A percentile compares a stretch with the other conserved stretches of the same genome.
phyloP scores from a whole-genome alignment of 1,140 invertebrate genomes.

The Euglossa dilemma region DNA sequence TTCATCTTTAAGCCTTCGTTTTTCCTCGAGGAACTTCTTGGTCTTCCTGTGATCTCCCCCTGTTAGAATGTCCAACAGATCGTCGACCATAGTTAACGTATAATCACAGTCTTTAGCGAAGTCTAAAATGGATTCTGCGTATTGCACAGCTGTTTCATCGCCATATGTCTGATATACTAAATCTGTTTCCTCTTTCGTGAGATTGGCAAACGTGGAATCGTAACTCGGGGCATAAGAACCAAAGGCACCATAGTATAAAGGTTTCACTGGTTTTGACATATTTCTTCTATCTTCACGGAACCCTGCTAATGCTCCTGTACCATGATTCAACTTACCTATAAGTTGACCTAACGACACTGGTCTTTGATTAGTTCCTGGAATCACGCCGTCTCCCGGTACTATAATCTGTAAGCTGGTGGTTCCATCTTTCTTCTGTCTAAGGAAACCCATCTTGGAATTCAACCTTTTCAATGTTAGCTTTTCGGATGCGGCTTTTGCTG shows the following conservation, averaged over 20 bases:
- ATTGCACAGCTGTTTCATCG: slow-evolving; percentile 93
- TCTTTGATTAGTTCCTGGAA: slow-evolving; percentile 87
- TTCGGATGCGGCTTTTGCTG: slow-evolving; percentile 86
- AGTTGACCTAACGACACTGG: slow-evolving; percentile 92
- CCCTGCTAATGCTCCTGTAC: slow-evolving; percentile 87
- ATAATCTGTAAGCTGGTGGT: slow-evolving; percentile 94
- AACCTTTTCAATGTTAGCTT: slow-evolving; percentile 84
- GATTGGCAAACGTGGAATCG: slow-evolving; percentile 96
- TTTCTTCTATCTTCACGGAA: slow-evolving; percentile 95
- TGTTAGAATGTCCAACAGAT: slow-evolving; percentile 91
- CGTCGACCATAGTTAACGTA: slow-evolving; percentile 91
- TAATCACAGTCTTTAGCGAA: slow-evolving; percentile 94
- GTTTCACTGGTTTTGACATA: slow-evolving; percentile 93
- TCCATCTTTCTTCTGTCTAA: slow-evolving; percentile 91
- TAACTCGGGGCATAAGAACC: slow-evolving; percentile 97
- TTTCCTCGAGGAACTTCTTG: slow-evolving; percentile 86
- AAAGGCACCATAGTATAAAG: slow-evolving; percentile 96
- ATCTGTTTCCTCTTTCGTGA: slow-evolving; percentile 96
- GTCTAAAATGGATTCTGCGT: slow-evolving; percentile 92
- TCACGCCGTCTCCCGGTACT: slow-evolving; percentile 89
- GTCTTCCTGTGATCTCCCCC: slow-evolving; percentile 92
- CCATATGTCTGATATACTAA: slow-evolving; percentile 96
- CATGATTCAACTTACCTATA: slow-evolving; percentile 92
- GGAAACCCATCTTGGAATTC: slow-evolving; percentile 90
- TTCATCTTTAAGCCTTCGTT: slow-evolving; percentile 84